A percentile compares a stretch with the other conserved stretches of the same genome.
Evolutionary conservation across 2,797 vertebrate species (phyloP).

Genomic region (Vipera ursinii): DNA sequence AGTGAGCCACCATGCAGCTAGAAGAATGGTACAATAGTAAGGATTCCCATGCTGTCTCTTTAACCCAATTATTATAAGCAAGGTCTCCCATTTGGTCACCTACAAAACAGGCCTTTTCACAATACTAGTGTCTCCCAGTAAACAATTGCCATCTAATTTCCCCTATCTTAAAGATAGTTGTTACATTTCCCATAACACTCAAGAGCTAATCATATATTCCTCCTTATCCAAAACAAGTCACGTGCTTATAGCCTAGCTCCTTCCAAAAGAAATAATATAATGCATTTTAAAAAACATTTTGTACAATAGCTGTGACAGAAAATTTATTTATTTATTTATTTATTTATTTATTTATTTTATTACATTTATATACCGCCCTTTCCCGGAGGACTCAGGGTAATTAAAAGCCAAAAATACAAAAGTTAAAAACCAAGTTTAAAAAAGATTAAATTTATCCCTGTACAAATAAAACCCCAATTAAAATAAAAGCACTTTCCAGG

Average conservation of each 20-base stretch:
- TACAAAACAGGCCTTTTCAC: background rate
- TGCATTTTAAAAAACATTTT: background rate
- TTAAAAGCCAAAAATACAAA: too few relatives aligned
- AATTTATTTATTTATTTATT: too few relatives aligned
- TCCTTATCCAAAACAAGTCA: background rate
- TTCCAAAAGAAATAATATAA: background rate
- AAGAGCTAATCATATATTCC: background rate
- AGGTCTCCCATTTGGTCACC: background rate
- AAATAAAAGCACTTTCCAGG: background rate
- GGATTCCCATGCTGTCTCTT: background rate
- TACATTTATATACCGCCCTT: too few relatives aligned
- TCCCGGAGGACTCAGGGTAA: too few relatives aligned
- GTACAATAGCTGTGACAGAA: background rate
- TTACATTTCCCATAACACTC: background rate
- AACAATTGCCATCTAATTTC: background rate
- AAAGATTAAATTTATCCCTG: too few relatives aligned
- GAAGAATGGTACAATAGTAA: background rate
- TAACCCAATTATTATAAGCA: background rate
- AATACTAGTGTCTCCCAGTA: background rate
- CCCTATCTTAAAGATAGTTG: background rate
- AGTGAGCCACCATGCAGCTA: background rate
- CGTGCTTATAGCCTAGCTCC: background rate
- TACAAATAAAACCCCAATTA: too few relatives aligned
- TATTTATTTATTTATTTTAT: too few relatives aligned
- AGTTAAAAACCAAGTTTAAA: too few relatives aligned